phyloP scores from a whole-genome alignment of 2,113 vertebrate species.

The Pyxicephalus adspersus region DNA sequence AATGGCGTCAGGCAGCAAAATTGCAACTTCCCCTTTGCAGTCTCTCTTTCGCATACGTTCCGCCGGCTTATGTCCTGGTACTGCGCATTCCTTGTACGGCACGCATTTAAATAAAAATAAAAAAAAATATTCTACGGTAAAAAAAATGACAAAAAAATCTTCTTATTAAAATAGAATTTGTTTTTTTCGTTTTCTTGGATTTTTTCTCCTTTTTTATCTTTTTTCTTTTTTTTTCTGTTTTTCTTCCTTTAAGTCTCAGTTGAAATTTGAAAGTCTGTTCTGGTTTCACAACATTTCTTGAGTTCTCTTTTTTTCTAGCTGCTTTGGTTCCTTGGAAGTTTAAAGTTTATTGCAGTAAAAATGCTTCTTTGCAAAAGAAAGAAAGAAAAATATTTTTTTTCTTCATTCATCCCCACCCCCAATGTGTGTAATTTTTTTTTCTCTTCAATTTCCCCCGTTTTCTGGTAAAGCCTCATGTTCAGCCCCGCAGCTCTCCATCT shows the following conservation, averaged over 20 bases:
- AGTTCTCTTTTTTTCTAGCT: constrained; percentile 65
- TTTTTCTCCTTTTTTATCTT: constrained; percentile 37
- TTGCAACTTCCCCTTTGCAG: constrained; percentile 56
- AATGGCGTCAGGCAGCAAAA: constrained; percentile 56
- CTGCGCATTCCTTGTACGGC: constrained; percentile 39
- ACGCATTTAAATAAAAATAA: constrained; percentile 55
- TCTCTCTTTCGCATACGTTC: constrained; percentile 49
- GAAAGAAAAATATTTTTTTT: constrained; percentile 51
- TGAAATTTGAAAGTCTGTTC: constrained; percentile 48
- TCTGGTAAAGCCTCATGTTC: constrained; percentile 49
- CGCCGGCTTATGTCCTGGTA: constrained; percentile 47
- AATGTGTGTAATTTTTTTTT: constrained; percentile 15
- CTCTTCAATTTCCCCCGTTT: constrained; percentile 36
- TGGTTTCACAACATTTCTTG: constrained; percentile 43
- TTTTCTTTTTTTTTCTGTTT: constrained; percentile 19
- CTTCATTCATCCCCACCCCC: constrained; percentile 44
- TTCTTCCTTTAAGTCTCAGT: constrained; percentile 25
- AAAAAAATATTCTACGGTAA: constrained; percentile 55
- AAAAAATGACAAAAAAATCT: constrained; percentile 58
- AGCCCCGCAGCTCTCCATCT: constrained; percentile 39
- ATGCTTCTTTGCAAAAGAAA: constrained; percentile 68
- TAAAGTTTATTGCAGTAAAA: constrained; percentile 60
- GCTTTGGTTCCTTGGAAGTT: constrained; percentile 72
- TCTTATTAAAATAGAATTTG: constrained; percentile 59
- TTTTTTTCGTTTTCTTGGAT: constrained; percentile 43